These are phyloP conservation scores for Nasonia oneida DNA, from an alignment of 2,888 invertebrate species.

Conservation along the genomic window DNA sequence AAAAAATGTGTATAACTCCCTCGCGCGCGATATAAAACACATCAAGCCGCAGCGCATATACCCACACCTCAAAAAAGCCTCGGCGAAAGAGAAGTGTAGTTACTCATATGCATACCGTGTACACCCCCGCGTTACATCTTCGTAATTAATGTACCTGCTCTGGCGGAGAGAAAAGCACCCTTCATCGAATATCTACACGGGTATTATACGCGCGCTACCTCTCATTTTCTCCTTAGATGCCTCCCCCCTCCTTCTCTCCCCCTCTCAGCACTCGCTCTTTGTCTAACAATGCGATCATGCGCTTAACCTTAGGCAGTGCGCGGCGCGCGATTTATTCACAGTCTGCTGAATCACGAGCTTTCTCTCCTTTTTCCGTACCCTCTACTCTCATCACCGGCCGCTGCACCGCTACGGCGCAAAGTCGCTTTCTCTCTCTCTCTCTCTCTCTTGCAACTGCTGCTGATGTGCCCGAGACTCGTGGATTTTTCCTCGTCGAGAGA, in stretches of 20 bases:
- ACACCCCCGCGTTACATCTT: slow-evolving; percentile 70
- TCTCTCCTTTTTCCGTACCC: neutral
- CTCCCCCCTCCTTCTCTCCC: neutral
- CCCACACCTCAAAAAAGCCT: neutral
- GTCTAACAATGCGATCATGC: slow-evolving; percentile 54
- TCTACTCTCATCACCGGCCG: neutral
- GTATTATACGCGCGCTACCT: slow-evolving; percentile 21
- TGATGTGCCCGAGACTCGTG: neutral
- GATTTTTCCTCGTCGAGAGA: neutral
- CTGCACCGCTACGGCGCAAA: neutral
- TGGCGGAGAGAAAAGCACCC: slow-evolving; percentile 39
- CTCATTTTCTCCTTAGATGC: slow-evolving; percentile 13
- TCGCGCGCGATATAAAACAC: neutral
- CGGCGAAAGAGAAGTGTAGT: neutral
- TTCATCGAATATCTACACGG: slow-evolving; percentile 46
- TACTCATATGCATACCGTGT: slow-evolving; percentile 44
- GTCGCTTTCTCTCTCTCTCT: slow-evolving; percentile 1
- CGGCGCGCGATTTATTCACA: slow-evolving; percentile 53
- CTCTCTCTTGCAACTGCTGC: neutral
- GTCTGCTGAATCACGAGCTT: slow-evolving; percentile 48
- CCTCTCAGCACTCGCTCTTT: neutral
- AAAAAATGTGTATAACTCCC: neutral
- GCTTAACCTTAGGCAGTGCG: slow-evolving; percentile 37
- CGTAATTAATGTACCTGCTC: slow-evolving; percentile 71
- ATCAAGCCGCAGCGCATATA: neutral